Evolutionary conservation across 2,113 vertebrate genomes (phyloP).

Genomic region (Columbina picui): DNA sequence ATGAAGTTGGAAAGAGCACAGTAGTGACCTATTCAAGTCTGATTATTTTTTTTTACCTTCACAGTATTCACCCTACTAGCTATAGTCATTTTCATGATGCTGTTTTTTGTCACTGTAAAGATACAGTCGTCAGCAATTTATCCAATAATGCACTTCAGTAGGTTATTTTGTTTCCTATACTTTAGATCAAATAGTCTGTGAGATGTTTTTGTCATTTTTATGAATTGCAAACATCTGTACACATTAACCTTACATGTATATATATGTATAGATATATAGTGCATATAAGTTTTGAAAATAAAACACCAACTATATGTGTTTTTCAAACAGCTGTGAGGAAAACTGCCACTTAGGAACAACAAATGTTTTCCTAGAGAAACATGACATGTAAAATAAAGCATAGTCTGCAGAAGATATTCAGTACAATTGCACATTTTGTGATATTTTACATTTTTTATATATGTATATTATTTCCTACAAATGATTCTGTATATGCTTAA

Average conservation of each 20-base stretch:
- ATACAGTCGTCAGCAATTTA: neutral
- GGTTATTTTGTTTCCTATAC: neutral
- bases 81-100: neutral
- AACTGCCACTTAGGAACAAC: neutral
- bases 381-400: neutral
- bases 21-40: neutral
- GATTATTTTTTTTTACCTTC: neutral
- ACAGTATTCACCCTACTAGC: neutral
- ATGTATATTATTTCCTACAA: neutral
- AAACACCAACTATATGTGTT: neutral
- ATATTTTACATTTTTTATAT: too few species aligned
- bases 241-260: rapidly evolving
- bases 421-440: neutral
- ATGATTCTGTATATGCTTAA: neutral
- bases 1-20: neutral
- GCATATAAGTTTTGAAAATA: neutral
- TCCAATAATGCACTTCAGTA: neutral
- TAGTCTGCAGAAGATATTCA: neutral
- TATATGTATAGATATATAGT: too few species aligned
- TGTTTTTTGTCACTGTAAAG: neutral
- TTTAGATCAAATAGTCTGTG: neutral
- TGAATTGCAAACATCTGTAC: neutral
- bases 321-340: neutral
- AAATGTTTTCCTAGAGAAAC: neutral
- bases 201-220: neutral